Conservation (phyloP, 2,113 vertebrate species). For the Apodemus sylvaticus region DNA sequence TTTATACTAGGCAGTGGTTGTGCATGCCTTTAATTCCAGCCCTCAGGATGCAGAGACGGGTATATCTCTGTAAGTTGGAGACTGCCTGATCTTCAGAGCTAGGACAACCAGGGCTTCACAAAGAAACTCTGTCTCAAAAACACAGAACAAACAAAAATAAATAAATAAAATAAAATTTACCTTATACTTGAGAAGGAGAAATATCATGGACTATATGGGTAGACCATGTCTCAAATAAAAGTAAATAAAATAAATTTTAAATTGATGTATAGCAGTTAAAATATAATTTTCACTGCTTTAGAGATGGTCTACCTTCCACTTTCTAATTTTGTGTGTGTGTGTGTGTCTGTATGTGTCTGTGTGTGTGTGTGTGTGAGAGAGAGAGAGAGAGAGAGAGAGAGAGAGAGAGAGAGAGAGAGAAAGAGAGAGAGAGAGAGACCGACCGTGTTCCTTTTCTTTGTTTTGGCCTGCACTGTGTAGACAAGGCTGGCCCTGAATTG, state of each 20-base stretch:
- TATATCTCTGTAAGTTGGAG: not conserved
- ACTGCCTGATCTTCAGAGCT: not conserved
- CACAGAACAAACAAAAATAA: not conserved
- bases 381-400: too few relatives aligned
- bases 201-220: not conserved
- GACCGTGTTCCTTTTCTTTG: not conserved
- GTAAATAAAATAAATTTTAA: not conserved
- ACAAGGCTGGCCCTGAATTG: not conserved
- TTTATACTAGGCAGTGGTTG: not conserved
- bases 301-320: not conserved
- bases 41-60: not conserved
- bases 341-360: not conserved
- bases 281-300: not conserved
- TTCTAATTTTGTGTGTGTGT: too few relatives aligned
- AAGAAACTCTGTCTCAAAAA: not conserved
- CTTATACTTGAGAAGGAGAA: not conserved
- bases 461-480: not conserved
- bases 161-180: not conserved
- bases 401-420: too few relatives aligned
- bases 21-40: not conserved
- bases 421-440: too few relatives aligned
- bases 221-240: not conserved
- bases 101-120: not conserved
- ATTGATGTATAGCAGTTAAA: not conserved
- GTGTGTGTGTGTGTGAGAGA: too few relatives aligned